Base-by-base conservation (phyloP, 2,113 vertebrate species). In the Salvelinus sp. region DNA sequence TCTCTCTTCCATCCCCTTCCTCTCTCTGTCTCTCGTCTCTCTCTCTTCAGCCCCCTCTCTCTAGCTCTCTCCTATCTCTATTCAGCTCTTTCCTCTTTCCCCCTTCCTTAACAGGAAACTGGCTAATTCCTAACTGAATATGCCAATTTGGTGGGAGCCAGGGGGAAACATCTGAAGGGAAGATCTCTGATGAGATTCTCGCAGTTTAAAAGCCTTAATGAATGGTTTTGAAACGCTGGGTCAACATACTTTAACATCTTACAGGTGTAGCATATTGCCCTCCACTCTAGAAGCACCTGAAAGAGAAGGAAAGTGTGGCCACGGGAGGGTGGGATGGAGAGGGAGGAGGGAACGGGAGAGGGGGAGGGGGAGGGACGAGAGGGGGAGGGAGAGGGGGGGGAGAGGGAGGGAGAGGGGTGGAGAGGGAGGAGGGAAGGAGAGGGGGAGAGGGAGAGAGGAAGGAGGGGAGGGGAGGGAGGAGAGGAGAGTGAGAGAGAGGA, bases 91-190 rank as follows among this genome's bases (percentile, higher is more conserved):
- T 44, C 33, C 70, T 25, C 72, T 82, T 80, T 70, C 75, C 82
- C 83, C 79, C 85, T 88, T 86, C 88, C 80, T 80, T 72, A 83
- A 91, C 92, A 93, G 92, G 91, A 93, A 93, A 93, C 88, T 91
- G 86, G 88, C 88, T 90, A 89, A 92, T 93, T 93, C 92, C 93
- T 92, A 91, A 90, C 88, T 88, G 87, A 90, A 90, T 90, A 84
- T 87, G 81, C 87, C 85, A 87, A 87, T 88, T 92, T 81, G 88
- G 84, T 87, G 54, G 78, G 80, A 73, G 76, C 83, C 79, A 72
- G 79, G 85, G 80, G 77, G 79, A 86, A 86, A 89, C 83, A 88
- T 92, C 88, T 89, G 83, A 88, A 80, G 16, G 25, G 66, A 76
- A 81, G 84, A 85, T 85, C 81, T 87, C 82, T 18, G 81, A 78